Evolutionary conservation across 2,797 vertebrate genomes (phyloP).

Genomic region (Cuculus canorus): DNA sequence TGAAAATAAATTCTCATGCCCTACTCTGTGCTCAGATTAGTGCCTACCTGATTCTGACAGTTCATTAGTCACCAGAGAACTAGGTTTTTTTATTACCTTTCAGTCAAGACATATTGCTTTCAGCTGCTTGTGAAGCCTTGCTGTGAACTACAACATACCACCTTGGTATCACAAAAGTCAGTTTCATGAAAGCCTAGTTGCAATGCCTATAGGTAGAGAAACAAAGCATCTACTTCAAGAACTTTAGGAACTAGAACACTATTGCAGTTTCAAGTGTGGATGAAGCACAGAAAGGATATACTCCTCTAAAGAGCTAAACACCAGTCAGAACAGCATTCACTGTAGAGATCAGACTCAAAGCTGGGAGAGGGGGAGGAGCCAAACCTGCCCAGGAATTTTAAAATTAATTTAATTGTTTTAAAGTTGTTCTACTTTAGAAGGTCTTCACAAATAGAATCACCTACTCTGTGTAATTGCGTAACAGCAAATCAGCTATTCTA

Average conservation of each 20-base stretch:
- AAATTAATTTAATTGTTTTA: not conserved
- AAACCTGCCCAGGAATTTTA: not conserved
- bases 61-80: not conserved
- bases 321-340: not conserved
- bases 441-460: not conserved
- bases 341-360: not conserved
- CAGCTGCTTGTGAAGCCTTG: not conserved
- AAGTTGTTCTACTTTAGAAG: not conserved
- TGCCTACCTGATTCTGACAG: not conserved
- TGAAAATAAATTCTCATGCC: not conserved
- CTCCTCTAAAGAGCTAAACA: not conserved
- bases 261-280: not conserved
- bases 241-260: not conserved
- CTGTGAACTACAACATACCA: not conserved
- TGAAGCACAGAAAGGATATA: not conserved
- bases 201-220: not conserved
- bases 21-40: not conserved
- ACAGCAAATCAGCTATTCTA: not conserved
- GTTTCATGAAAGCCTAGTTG: not conserved
- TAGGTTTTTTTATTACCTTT: not conserved
- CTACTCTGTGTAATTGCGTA: not conserved
- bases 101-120: not conserved
- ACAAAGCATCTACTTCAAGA: not conserved
- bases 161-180: not conserved
- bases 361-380: rapidly evolving